These are phyloP conservation scores for Ptilorrhoa leucosticta DNA, from an alignment of 2,113 vertebrate genomes.

Conservation along the genomic window DNA sequence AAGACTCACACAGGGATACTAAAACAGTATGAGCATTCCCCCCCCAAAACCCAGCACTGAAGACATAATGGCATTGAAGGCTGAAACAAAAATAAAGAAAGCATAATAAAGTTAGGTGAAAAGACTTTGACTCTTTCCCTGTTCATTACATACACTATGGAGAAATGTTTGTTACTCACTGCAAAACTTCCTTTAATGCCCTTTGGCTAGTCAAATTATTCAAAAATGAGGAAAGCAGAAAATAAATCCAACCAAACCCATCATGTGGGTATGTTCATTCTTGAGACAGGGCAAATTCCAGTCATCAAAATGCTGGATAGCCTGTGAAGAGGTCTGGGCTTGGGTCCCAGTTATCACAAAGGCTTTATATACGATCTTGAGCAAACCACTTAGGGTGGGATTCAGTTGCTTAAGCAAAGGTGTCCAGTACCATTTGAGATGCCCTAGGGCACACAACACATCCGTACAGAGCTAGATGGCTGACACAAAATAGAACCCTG, in stretches of 20 bases:
- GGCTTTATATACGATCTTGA: not conserved
- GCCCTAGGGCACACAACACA: not conserved
- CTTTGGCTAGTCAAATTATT: not conserved
- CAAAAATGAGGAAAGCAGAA: not conserved
- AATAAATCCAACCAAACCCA: not conserved
- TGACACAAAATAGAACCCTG: not conserved
- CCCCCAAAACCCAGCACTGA: not conserved
- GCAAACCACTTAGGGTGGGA: not conserved
- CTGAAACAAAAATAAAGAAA: not conserved
- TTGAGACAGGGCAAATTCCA: not conserved
- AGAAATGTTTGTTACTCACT: not conserved
- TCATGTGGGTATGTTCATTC: not conserved
- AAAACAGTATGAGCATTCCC: not conserved
- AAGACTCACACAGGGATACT: not conserved
- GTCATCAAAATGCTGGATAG: not conserved
- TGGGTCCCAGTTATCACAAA: not conserved
- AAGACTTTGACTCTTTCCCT: not conserved
- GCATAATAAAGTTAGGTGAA: not conserved
- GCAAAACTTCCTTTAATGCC: not conserved
- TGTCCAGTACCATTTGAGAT: not conserved
- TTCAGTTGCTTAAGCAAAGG: constrained; percentile 1
- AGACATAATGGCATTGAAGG: not conserved
- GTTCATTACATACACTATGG: not conserved
- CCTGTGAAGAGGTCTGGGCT: not conserved
- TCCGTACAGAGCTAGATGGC: not conserved